Evolutionary conservation across 1,140 invertebrate species (phyloP).

Genomic region (Caenorhabditis latens): DNA sequence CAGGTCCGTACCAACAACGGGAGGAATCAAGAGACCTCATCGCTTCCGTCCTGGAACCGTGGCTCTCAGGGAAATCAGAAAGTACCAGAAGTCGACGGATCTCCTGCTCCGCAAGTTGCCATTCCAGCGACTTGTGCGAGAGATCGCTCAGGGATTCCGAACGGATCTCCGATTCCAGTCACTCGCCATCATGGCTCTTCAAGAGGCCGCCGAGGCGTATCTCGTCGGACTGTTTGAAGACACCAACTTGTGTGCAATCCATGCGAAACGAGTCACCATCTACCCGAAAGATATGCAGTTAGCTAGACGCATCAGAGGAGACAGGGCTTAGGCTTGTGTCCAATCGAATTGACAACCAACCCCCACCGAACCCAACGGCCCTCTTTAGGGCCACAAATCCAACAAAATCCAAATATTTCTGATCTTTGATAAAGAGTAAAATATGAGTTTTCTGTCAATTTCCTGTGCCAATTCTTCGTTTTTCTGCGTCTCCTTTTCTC

Average conservation of each 20-base stretch:
- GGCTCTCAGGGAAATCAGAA: constrained; percentile 72
- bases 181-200: constrained; percentile 85
- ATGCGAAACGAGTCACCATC: constrained; percentile 92
- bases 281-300: constrained; percentile 95
- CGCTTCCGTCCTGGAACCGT: constrained; percentile 78
- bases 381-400: constrained; percentile 70
- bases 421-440: constrained; percentile 29
- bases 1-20: constrained; percentile 85
- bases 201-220: constrained; percentile 90
- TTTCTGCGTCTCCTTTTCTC: too few species aligned
- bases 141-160: constrained; percentile 85
- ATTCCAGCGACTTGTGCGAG: constrained; percentile 80
- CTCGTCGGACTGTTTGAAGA: constrained; percentile 89
- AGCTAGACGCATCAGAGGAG: constrained; percentile 83
- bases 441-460: too few species aligned
- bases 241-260: constrained; percentile 92
- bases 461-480: too few species aligned
- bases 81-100: constrained; percentile 84
- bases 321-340: constrained; percentile 81
- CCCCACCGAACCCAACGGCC: constrained; percentile 67
- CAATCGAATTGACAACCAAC: constrained; percentile 73
- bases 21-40: constrained; percentile 86
- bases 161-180: constrained; percentile 87
- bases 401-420: constrained; percentile 32
- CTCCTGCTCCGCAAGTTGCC: constrained; percentile 81